Percentiles rank a stretch among this genome's conserved stretches.
phyloP scores from a whole-genome alignment of 1,140 invertebrate species.

The Cheumatopsyche charites region DNA sequence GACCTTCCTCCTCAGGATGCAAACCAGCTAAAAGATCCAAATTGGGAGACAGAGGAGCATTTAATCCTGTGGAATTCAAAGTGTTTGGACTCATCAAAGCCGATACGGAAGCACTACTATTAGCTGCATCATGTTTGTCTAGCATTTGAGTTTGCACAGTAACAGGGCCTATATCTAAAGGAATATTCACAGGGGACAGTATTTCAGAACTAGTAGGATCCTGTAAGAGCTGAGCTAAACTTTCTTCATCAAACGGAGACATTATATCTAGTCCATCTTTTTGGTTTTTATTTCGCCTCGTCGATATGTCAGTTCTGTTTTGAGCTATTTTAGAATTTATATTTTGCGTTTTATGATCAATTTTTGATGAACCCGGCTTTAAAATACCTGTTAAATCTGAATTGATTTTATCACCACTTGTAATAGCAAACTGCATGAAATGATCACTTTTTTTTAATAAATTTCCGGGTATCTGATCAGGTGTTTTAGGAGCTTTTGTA shows the following conservation, averaged over 20 bases:
- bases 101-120: constrained; percentile 38
- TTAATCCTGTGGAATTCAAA: constrained; percentile 55
- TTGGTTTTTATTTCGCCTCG: constrained; percentile 10
- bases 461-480: constrained; percentile 54
- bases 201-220: constrained; percentile 46
- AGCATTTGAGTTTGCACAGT: constrained; percentile 6
- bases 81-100: constrained; percentile 60
- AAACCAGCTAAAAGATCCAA: constrained; percentile 58
- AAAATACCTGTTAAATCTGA: neutral
- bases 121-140: constrained; percentile 35
- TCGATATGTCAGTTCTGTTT: neutral
- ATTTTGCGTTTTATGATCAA: constrained; percentile 39
- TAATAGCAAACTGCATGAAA: constrained; percentile 46
- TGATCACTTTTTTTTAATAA: constrained; percentile 49
- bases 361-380: constrained; percentile 21
- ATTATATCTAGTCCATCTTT: constrained; percentile 51
- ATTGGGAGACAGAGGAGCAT: constrained; percentile 58
- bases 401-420: constrained; percentile 37
- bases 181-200: constrained; percentile 31
- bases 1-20: constrained; percentile 64
- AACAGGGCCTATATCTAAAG: constrained; percentile 18
- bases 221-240: constrained; percentile 58
- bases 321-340: constrained; percentile 11
- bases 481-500: constrained; percentile 55
- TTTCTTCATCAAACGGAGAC: constrained; percentile 58